These are phyloP conservation scores for Scaptomyza pallida DNA, from an alignment of 1,140 invertebrate genomes.

Conservation along the genomic window DNA sequence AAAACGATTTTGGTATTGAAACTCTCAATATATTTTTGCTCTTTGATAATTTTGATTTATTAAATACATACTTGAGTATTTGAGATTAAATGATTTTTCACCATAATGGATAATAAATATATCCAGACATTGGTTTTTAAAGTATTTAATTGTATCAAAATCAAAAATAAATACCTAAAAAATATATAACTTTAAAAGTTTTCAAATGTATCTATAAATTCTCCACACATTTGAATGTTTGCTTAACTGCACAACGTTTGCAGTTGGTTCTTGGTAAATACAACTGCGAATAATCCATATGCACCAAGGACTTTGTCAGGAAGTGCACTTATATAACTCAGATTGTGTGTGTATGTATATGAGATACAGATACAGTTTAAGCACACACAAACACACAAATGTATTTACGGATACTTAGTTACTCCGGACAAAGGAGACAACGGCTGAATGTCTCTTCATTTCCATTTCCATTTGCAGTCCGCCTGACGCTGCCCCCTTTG, in stretches of 20 bases:
- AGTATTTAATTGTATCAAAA: too few species aligned
- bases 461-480: not conserved
- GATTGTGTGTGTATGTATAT: conserved; percentile 20
- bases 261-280: conserved; percentile 19
- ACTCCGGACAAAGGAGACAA: conserved; percentile 33
- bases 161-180: not conserved
- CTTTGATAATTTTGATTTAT: too few species aligned
- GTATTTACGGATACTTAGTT: conserved; percentile 4
- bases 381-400: not conserved
- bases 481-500: too few species aligned
- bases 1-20: too few species aligned
- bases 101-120: too few species aligned
- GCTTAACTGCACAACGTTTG: conserved; percentile 13
- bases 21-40: too few species aligned
- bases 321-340: conserved; percentile 33
- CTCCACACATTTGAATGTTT: conserved; percentile 6
- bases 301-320: conserved; percentile 32
- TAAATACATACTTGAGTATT: too few species aligned
- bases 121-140: too few species aligned
- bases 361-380: conserved; percentile 9
- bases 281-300: conserved; percentile 4
- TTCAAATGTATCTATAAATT: conserved; percentile 12
- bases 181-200: conserved; percentile 17
- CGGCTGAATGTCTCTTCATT: conserved; percentile 1
- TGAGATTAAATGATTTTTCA: too few species aligned